Evolutionary conservation across 2,888 invertebrate species (phyloP).

Genomic region (Ypsolopha scabrella): DNA sequence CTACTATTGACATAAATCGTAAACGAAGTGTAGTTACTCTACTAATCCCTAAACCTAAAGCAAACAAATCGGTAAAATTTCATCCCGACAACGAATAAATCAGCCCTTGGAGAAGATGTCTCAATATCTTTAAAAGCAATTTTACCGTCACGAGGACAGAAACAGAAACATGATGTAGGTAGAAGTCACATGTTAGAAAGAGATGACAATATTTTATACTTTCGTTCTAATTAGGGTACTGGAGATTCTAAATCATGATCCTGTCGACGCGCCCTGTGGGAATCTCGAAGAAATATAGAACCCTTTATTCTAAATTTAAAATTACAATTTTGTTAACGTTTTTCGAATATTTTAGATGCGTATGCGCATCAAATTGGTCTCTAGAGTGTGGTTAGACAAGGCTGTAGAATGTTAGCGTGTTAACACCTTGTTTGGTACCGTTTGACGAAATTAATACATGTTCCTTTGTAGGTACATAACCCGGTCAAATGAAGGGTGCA

Average conservation of each 20-base stretch:
- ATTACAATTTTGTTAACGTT: conserved; percentile 60
- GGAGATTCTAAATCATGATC: conserved; percentile 56
- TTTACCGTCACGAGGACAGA: conserved; percentile 27
- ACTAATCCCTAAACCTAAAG: conserved; percentile 64
- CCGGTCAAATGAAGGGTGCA: too few species aligned
- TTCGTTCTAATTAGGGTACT: conserved; percentile 56
- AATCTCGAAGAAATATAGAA: conserved; percentile 64
- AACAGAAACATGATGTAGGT: conserved; percentile 20
- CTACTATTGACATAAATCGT: conserved; percentile 3
- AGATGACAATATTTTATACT: conserved; percentile 25
- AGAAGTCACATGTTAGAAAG: conserved; percentile 24
- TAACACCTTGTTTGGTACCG: not conserved
- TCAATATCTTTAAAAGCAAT: conserved; percentile 51
- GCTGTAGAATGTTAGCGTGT: not conserved
- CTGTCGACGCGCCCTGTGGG: conserved; percentile 67
- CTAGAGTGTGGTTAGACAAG: conserved; percentile 21
- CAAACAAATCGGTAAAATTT: conserved; percentile 65
- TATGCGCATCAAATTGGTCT: conserved; percentile 35
- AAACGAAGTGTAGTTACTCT: conserved; percentile 25
- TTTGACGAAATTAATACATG: too few species aligned
- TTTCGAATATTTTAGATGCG: conserved; percentile 52
- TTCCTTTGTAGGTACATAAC: too few species aligned
- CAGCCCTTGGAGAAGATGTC: conserved; percentile 54
- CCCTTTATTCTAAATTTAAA: conserved; percentile 69
- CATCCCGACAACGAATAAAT: conserved; percentile 48